Evolutionary conservation across 2,888 invertebrate species (phyloP).

Genomic region (Heliconius ethilla): DNA sequence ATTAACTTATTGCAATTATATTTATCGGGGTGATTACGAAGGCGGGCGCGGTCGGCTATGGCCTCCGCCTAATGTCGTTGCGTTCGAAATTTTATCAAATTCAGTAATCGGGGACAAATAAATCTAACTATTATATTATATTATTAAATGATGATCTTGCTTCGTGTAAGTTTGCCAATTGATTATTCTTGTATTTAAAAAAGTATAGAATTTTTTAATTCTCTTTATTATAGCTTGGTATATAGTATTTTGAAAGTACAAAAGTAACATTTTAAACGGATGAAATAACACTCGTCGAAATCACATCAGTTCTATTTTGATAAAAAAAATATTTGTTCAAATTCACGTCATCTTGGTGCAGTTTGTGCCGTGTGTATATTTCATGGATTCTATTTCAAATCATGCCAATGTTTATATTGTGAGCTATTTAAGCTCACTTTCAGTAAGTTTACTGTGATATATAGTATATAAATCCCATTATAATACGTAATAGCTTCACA

Average conservation of each 20-base stretch:
- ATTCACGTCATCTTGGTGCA: too few relatives aligned
- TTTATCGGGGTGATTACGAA: slow-evolving; percentile 70
- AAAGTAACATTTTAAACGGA: too few relatives aligned
- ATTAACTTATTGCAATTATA: slow-evolving; percentile 79
- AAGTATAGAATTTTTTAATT: not conserved
- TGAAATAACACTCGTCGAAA: too few relatives aligned
- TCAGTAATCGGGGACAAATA: slow-evolving; percentile 73
- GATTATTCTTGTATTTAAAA: slow-evolving; percentile 44
- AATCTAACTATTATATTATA: slow-evolving; percentile 69
- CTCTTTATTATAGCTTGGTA: not conserved
- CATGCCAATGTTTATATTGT: not conserved
- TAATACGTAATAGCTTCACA: not conserved
- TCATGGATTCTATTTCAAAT: not conserved
- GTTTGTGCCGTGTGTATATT: too few relatives aligned
- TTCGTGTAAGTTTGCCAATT: slow-evolving; percentile 73
- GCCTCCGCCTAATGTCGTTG: slow-evolving; percentile 58
- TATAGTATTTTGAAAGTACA: too few relatives aligned
- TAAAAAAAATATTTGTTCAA: too few relatives aligned
- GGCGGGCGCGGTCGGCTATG: slow-evolving; percentile 50
- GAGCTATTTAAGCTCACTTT: not conserved
- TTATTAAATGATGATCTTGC: slow-evolving; percentile 70
- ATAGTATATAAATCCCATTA: not conserved
- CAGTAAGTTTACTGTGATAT: not conserved
- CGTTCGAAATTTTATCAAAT: slow-evolving; percentile 71
- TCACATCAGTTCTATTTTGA: too few relatives aligned